A percentile compares a stretch with the other conserved stretches of the same genome.
Conservation (phyloP, 2,888 invertebrate genomes). For the Nymphalis urticae region DNA sequence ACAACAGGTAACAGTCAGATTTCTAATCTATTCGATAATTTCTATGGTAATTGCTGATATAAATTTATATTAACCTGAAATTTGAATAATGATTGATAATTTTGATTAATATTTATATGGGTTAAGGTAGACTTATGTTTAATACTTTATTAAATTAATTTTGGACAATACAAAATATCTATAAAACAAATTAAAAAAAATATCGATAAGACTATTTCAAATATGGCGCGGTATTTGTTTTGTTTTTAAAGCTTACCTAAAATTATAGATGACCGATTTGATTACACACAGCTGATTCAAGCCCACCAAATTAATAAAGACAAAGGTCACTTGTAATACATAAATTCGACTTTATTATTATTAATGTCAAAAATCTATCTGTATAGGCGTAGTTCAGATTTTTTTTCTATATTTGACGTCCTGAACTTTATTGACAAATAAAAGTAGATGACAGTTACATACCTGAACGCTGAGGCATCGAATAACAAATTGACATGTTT, state of each 20-base stretch:
- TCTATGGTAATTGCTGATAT: no score
- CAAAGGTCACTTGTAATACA: slow-evolving; percentile 5
- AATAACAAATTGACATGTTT: background rate
- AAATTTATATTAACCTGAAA: no score
- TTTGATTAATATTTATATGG: no score
- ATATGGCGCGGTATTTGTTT: slow-evolving; percentile 46
- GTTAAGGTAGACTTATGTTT: no score
- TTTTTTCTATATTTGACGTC: slow-evolving; percentile 11
- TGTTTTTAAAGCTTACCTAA: slow-evolving; percentile 20
- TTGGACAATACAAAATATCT: background rate
- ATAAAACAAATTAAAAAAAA: background rate
- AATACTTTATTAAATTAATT: background rate
- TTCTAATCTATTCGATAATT: no score
- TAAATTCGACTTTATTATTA: background rate
- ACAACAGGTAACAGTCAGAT: no score
- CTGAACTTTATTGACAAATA: slow-evolving; percentile 22
- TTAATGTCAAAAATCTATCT: background rate
- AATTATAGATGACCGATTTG: slow-evolving; percentile 11
- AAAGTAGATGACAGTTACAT: slow-evolving; percentile 1
- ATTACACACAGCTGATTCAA: background rate
- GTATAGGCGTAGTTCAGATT: slow-evolving; percentile 9
- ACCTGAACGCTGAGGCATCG: background rate
- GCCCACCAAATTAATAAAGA: background rate
- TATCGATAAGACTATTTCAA: slow-evolving; percentile 37
- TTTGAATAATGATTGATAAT: no score